These are phyloP conservation scores for Ceryle rudis DNA, from an alignment of 2,797 vertebrate genomes.

Conservation along the genomic window DNA sequence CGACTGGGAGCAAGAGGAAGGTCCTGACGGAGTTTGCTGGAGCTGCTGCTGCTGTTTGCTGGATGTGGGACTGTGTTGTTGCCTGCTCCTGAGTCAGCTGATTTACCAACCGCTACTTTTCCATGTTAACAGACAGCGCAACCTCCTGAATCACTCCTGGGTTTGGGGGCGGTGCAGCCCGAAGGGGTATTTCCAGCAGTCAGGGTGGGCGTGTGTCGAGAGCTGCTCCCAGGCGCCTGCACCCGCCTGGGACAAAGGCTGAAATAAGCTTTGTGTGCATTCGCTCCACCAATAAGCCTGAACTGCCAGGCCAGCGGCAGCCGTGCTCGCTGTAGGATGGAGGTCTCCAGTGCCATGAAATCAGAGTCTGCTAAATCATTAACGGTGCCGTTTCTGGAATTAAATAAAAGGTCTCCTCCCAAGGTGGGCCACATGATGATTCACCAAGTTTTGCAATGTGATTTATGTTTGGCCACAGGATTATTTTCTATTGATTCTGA, in stretches of 20 bases:
- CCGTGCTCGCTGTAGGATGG: not conserved
- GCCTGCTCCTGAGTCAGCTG: accelerated
- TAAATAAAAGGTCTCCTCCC: not conserved
- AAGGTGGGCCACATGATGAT: not conserved
- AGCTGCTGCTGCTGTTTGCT: not conserved
- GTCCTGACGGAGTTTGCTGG: not conserved
- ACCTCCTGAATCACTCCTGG: not conserved
- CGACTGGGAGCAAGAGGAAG: not conserved
- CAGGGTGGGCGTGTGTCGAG: accelerated
- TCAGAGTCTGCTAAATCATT: not conserved
- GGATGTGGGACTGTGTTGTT: not conserved
- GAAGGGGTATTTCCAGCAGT: not conserved
- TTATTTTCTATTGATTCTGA: conserved; percentile 47
- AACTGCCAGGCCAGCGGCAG: not conserved
- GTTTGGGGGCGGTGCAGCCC: not conserved
- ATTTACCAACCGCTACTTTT: not conserved
- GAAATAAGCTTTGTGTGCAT: not conserved
- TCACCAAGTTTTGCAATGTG: not conserved
- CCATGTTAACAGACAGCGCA: accelerated
- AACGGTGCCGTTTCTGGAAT: not conserved
- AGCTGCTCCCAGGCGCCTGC: not conserved
- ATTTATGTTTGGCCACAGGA: not conserved
- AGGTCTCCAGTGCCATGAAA: not conserved
- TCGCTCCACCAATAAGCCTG: not conserved
- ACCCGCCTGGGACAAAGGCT: not conserved